These are phyloP conservation scores for Apogon hyalosoma DNA, from an alignment of 2,797 vertebrate species.

Conservation along the genomic window DNA sequence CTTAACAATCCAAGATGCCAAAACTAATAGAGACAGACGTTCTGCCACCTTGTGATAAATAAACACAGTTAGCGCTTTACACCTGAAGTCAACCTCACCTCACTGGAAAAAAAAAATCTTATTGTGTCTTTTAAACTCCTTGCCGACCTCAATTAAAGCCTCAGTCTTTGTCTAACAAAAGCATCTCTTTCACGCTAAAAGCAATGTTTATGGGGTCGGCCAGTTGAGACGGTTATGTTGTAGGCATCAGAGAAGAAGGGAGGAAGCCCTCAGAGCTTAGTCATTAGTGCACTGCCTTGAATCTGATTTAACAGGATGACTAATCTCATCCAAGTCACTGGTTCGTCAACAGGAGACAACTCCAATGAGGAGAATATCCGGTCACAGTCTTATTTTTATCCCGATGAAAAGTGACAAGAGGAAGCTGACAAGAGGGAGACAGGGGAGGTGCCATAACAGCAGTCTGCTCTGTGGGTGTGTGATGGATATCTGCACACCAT, in stretches of 20 bases:
- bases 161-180: conserved; percentile 29
- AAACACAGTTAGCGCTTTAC: conserved; percentile 58
- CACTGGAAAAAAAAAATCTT: neutral
- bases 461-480: conserved; percentile 30
- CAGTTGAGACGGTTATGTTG: conserved; percentile 52
- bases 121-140: conserved; percentile 14
- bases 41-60: conserved; percentile 43
- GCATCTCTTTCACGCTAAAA: conserved; percentile 37
- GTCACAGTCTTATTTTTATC: conserved; percentile 82
- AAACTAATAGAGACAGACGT: conserved; percentile 62
- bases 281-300: conserved; percentile 81
- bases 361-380: conserved; percentile 79
- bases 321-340: conserved; percentile 82
- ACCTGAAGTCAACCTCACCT: conserved; percentile 8
- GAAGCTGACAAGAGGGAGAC: conserved; percentile 70
- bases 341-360: conserved; percentile 78
- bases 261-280: conserved; percentile 73
- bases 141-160: conserved; percentile 20
- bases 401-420: conserved; percentile 78
- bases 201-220: conserved; percentile 45
- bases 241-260: conserved; percentile 61
- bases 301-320: conserved; percentile 83
- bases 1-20: conserved; percentile 58
- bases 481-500: conserved; percentile 68
- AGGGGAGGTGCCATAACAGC: conserved; percentile 40